Percentiles rank a stretch among this genome's conserved stretches.
Evolutionary conservation across 2,113 vertebrate genomes (phyloP).

Genomic region (Varanus salvator): DNA sequence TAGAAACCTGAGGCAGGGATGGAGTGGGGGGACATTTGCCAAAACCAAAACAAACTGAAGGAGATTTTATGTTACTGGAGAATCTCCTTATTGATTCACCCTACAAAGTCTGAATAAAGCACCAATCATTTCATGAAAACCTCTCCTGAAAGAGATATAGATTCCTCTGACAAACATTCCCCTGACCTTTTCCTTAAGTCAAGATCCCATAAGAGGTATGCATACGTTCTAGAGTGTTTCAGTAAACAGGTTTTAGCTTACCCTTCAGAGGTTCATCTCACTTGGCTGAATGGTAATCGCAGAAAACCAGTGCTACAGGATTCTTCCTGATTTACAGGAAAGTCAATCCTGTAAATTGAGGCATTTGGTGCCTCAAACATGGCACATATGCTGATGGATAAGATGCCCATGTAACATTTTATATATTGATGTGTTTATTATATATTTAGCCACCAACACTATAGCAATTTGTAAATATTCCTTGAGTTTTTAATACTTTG

Average conservation of each 20-base stretch:
- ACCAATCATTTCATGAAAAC: not conserved
- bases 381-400: too few species aligned
- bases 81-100: not conserved
- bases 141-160: not conserved
- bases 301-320: not conserved
- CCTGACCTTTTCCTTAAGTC: not conserved
- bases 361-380: not conserved
- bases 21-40: not conserved
- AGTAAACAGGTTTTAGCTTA: not conserved
- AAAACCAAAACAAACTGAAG: not conserved
- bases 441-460: too few species aligned
- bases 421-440: too few species aligned
- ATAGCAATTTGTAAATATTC: too few species aligned
- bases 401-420: too few species aligned
- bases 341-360: not conserved
- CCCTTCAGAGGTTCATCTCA: not conserved
- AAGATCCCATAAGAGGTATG: not conserved
- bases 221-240: not conserved
- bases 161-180: not conserved
- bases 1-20: not conserved
- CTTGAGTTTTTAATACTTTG: too few species aligned
- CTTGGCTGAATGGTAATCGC: not conserved
- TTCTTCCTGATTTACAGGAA: not conserved
- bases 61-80: not conserved
- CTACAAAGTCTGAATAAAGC: not conserved